A percentile compares a stretch with the other conserved stretches of the same genome.
These are phyloP conservation scores for Himalopsyche japonica DNA, from an alignment of 2,888 invertebrate genomes.

Conservation along the genomic window DNA sequence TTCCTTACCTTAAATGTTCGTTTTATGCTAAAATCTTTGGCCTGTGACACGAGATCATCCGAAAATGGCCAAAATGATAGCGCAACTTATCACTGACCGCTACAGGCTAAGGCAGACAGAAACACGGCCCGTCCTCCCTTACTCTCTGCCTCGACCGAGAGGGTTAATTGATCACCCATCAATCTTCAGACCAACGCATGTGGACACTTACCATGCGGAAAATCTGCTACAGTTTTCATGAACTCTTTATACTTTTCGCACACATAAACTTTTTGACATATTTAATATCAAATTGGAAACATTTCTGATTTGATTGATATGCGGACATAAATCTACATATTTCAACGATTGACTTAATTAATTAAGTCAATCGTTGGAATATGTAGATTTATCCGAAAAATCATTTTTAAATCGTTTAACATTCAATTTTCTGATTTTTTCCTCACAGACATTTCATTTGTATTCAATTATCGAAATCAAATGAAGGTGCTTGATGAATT, in stretches of 20 bases:
- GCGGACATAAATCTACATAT: too few relatives aligned
- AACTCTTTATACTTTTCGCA: background rate
- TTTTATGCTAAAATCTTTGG: background rate
- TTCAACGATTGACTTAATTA: too few relatives aligned
- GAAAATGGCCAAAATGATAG: background rate
- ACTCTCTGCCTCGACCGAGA: background rate
- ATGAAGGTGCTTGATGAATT: too few relatives aligned
- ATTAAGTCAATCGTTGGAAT: too few relatives aligned
- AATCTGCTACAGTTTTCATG: background rate
- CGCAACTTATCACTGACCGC: constrained; percentile 20
- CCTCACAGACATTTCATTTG: too few relatives aligned
- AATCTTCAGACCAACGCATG: constrained; percentile 25
- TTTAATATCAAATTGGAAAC: too few relatives aligned
- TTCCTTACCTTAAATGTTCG: background rate
- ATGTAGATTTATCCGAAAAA: too few relatives aligned
- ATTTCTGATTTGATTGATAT: too few relatives aligned
- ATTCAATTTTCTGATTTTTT: too few relatives aligned
- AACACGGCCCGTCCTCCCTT: background rate
- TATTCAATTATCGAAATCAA: too few relatives aligned
- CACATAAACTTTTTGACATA: too few relatives aligned
- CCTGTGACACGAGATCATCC: background rate
- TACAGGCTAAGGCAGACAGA: constrained; percentile 4
- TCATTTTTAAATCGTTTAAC: too few relatives aligned
- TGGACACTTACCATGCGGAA: constrained; percentile 5
- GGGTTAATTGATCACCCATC: constrained; percentile 39